Evolutionary conservation across 2,797 vertebrate genomes (phyloP).

Genomic region (Sebastes diploproa): DNA sequence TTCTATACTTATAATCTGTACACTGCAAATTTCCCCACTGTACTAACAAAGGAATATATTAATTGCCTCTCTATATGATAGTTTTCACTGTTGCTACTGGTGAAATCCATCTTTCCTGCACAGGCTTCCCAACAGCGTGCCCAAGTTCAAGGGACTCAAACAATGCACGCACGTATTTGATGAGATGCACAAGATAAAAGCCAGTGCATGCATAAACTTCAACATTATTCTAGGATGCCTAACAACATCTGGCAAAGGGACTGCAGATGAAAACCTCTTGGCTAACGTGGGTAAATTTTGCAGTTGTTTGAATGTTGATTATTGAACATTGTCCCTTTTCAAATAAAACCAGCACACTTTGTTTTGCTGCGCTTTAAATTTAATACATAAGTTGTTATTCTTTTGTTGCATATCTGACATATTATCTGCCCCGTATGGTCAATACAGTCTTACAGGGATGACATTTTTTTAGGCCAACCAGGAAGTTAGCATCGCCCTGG

Average conservation of each 20-base stretch:
- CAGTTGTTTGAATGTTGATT: too few species aligned
- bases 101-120: neutral
- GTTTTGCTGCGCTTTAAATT: neutral
- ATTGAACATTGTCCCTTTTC: too few species aligned
- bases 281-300: too few species aligned
- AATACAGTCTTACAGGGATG: neutral
- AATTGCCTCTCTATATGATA: neutral
- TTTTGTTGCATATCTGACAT: neutral
- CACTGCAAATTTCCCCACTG: too few species aligned
- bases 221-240: neutral
- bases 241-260: too few species aligned
- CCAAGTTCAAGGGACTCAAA: neutral
- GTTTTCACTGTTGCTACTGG: neutral
- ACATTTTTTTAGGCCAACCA: neutral
- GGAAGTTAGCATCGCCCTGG: too few species aligned
- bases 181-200: neutral
- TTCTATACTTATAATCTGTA: neutral
- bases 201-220: neutral
- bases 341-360: neutral
- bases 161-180: neutral
- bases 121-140: neutral
- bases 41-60: too few species aligned
- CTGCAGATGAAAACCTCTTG: too few species aligned
- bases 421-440: neutral
- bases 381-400: neutral